Base-by-base conservation (phyloP, 53 echinoderm and acorn worm species). In the Astropecten irregularis region DNA sequence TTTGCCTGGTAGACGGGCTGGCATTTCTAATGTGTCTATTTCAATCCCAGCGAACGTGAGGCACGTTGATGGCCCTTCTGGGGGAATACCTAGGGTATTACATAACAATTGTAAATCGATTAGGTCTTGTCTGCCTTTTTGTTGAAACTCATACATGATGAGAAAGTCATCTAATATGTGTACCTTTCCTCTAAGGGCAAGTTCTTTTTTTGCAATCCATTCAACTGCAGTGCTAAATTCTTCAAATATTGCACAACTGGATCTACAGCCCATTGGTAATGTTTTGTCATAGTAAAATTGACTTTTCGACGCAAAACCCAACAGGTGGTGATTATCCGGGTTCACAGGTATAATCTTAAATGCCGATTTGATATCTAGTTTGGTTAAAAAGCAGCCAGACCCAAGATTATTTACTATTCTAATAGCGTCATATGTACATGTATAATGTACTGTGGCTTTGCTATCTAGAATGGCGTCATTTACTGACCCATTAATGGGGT, bases 311-410 rank as follows among this genome's bases (percentile, higher is more conserved):
- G 48, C 27, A 14, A 72, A 22, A 26, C 72, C 72, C 9, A 72
- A 32, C 49, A 72, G 32, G 10, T 72, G 26, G 36, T 52, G 53
- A 54, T 74, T 57, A 4, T 74, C 35, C 1, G 55, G 74, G 36
- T 74, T 33, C 8, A 53, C 34, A 2, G 74, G 74, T 20, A 74
- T 38, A 3, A 74, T 21, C 52, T 53, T 51, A 35, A 74, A 74
- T 18, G 55, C 74, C 21, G 74, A 74, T 27, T 74, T 74, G 16
- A 74, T 54, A 23, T 74, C 74, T 1, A 53, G 11, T 33, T 74
- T 55, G 38, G 65, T 30, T 18, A 38, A 1, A n/a, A 50, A 6
- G 15, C 65, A 65, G 3, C 74, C 74, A 1, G 29, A 21, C 0
- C 74, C 74, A 16, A 33, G 0, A 16, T 15, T 29, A 9, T 38